phyloP scores from a whole-genome alignment of 1,140 invertebrate genomes.

The Zaprionus camerounensis region DNA sequence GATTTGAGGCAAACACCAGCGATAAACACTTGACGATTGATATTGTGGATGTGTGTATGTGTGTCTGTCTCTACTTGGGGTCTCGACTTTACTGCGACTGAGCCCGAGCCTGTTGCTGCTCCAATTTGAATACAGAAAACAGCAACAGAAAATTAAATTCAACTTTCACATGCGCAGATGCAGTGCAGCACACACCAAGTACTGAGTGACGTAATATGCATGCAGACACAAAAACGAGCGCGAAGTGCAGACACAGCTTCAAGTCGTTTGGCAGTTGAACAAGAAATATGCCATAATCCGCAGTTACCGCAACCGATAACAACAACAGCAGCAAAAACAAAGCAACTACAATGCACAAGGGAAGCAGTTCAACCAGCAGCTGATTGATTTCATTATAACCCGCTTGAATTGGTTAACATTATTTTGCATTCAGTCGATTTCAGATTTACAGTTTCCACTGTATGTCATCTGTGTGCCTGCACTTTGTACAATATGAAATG shows the following conservation, averaged over 20 bases:
- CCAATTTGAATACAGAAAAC: conserved; percentile 71
- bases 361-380: conserved; percentile 30
- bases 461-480: neutral
- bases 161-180: conserved; percentile 79
- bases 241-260: conserved; percentile 35
- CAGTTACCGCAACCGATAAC: conserved; percentile 49
- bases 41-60: neutral
- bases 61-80: conserved; percentile 6
- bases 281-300: conserved; percentile 64
- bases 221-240: conserved; percentile 26
- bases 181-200: conserved; percentile 61
- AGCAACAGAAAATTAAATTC: conserved; percentile 43
- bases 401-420: conserved; percentile 60
- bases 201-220: conserved; percentile 56
- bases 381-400: conserved; percentile 74
- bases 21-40: conserved; percentile 32
- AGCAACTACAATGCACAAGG: conserved; percentile 21
- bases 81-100: conserved; percentile 4
- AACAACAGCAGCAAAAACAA: conserved; percentile 22
- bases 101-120: conserved; percentile 41
- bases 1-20: conserved; percentile 48
- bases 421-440: conserved; percentile 76
- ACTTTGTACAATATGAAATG: conserved; percentile 37
- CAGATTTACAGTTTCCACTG: conserved; percentile 25
- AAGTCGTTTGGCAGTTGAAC: conserved; percentile 38